Evolutionary conservation across 2,113 vertebrate species (phyloP).

Genomic region (Misgurnus anguillicaudatus): DNA sequence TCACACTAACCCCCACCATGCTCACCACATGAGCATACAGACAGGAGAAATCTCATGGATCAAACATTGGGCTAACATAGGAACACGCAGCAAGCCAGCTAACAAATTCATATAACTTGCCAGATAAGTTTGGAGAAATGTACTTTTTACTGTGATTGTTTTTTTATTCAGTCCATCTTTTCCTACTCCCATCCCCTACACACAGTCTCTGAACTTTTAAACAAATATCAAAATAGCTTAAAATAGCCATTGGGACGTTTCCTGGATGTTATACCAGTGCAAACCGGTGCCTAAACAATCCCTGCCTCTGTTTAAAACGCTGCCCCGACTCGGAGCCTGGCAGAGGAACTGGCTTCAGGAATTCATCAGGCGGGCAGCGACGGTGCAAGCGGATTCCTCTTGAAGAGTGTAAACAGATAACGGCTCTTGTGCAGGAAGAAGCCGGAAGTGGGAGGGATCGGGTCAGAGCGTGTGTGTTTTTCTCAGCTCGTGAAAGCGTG

Average conservation of each 20-base stretch:
- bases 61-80: neutral
- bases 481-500: slow-evolving; percentile 2
- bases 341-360: slow-evolving; percentile 52
- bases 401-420: slow-evolving; percentile 71
- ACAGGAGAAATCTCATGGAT: slow-evolving; percentile 1
- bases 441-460: slow-evolving; percentile 63
- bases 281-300: slow-evolving; percentile 61
- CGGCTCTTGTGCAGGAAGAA: slow-evolving; percentile 62
- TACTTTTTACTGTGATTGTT: neutral
- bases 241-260: slow-evolving; percentile 67
- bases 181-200: slow-evolving; percentile 38
- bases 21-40: neutral
- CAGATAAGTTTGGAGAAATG: neutral
- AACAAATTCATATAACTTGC: no score
- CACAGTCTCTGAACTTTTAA: slow-evolving; percentile 58
- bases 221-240: slow-evolving; percentile 66
- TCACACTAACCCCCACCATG: slow-evolving; percentile 19
- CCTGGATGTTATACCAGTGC: slow-evolving; percentile 65
- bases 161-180: slow-evolving; percentile 38
- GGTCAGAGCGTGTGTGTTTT: slow-evolving; percentile 46
- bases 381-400: slow-evolving; percentile 61
- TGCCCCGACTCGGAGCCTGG: slow-evolving; percentile 46
- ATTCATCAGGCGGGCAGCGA: slow-evolving; percentile 49
- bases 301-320: slow-evolving; percentile 62
- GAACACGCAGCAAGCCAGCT: no score